These are phyloP conservation scores for Zosterops pallidus DNA, from an alignment of 2,113 vertebrate species.

Conservation along the genomic window DNA sequence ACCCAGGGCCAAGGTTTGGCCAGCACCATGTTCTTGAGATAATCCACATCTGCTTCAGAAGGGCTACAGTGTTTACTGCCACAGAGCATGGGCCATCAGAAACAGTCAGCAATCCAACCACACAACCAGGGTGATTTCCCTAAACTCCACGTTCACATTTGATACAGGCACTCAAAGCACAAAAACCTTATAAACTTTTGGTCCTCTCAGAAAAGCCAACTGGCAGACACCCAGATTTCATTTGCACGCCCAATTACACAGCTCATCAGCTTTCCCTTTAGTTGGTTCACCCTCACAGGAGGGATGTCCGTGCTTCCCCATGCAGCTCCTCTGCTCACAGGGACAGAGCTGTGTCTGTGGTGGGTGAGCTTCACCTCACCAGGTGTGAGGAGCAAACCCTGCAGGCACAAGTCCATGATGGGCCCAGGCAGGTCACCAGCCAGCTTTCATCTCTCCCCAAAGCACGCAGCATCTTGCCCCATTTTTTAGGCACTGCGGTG, in stretches of 20 bases:
- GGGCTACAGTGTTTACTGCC: accelerated
- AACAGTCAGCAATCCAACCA: background rate
- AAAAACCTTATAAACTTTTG: background rate
- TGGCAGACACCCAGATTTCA: background rate
- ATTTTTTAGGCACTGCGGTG: background rate
- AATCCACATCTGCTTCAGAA: background rate
- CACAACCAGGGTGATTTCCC: background rate
- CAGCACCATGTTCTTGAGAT: accelerated
- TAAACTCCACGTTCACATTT: accelerated
- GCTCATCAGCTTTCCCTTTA: background rate
- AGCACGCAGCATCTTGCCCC: background rate
- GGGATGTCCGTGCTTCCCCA: background rate
- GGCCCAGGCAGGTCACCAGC: background rate
- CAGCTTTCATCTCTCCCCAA: background rate
- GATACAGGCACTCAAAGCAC: background rate
- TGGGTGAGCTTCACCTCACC: background rate
- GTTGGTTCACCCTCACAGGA: background rate
- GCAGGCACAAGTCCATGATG: background rate
- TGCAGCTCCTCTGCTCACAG: background rate
- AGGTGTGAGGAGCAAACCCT: background rate
- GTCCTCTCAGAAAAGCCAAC: background rate
- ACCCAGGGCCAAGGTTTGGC: background rate
- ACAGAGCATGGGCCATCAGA: background rate
- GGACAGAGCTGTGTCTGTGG: background rate
- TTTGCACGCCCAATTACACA: background rate